Evolutionary conservation across 1,140 invertebrate genomes (phyloP).

Genomic region (Ceratosolen fusciceps): DNA sequence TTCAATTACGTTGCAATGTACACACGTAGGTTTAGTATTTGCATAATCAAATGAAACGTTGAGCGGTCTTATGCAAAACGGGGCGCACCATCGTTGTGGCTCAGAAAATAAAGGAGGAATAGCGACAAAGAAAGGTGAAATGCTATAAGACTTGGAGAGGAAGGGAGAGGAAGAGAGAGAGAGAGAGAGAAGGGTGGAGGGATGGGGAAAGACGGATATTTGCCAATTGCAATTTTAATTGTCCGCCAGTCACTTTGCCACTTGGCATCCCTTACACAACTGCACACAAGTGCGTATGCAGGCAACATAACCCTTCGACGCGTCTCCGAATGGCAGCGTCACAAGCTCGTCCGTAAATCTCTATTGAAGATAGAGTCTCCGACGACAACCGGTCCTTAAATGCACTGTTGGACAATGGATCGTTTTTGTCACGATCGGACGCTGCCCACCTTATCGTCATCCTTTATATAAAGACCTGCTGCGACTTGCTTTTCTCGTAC

Average conservation of each 20-base stretch:
- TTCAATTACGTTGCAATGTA: not conserved
- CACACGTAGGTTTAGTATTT: not conserved
- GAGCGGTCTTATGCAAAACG: conserved; percentile 35
- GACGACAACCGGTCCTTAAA: conserved; percentile 54
- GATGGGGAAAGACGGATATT: conserved; percentile 34
- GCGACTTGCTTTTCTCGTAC: not conserved
- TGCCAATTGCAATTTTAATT: conserved; percentile 57
- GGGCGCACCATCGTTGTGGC: not conserved
- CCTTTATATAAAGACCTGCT: conserved; percentile 25
- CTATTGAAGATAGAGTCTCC: conserved; percentile 56
- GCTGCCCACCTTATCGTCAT: conserved; percentile 56
- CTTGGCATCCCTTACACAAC: not conserved
- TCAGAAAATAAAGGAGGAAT: not conserved
- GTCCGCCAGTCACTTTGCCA: conserved; percentile 51
- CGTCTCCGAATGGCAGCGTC: not conserved
- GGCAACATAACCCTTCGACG: not conserved
- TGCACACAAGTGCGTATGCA: not conserved
- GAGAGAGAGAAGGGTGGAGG: too few species aligned
- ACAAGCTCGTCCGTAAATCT: conserved; percentile 58
- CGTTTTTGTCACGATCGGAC: conserved; percentile 60
- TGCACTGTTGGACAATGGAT: conserved; percentile 59
- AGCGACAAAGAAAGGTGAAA: too few species aligned
- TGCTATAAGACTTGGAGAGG: too few species aligned
- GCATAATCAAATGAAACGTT: conserved; percentile 33
- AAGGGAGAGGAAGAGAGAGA: not conserved